phyloP scores from a whole-genome alignment of 2,113 vertebrate species.

The Isurus oxyrinchus region DNA sequence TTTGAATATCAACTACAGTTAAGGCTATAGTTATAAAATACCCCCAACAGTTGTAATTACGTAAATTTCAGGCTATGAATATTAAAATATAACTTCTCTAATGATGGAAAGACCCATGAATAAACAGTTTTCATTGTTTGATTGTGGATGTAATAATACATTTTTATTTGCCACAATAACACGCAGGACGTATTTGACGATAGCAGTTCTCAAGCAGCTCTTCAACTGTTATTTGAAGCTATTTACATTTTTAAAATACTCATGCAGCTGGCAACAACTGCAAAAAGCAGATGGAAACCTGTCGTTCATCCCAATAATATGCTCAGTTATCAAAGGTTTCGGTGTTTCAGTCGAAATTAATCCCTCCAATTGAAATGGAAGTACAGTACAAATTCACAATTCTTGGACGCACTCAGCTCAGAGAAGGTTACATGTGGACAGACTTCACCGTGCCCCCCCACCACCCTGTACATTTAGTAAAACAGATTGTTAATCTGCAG shows the following conservation, averaged over 20 bases:
- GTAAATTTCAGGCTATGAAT: not conserved
- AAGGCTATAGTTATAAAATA: not conserved
- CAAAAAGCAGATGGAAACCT: not conserved
- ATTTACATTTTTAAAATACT: not conserved
- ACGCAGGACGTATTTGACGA: not conserved
- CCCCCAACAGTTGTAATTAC: not conserved
- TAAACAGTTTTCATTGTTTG: not conserved
- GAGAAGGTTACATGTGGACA: not conserved
- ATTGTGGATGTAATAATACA: not conserved
- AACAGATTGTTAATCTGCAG: not conserved
- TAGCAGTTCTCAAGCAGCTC: not conserved
- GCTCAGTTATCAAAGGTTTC: not conserved
- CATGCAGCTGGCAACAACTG: not conserved
- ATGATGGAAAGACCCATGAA: not conserved
- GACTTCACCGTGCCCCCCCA: no score
- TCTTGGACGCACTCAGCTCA: not conserved
- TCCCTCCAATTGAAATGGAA: not conserved
- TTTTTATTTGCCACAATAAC: not conserved
- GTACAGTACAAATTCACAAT: not conserved
- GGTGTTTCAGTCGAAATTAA: not conserved
- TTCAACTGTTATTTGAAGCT: not conserved
- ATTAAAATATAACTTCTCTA: not conserved
- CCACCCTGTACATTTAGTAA: not conserved
- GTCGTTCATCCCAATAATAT: not conserved
- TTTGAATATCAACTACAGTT: not conserved